Percentiles rank a stretch among this genome's conserved stretches.
These are phyloP conservation scores for Crypturellus undulatus DNA, from an alignment of 2,113 vertebrate genomes.

Conservation along the genomic window DNA sequence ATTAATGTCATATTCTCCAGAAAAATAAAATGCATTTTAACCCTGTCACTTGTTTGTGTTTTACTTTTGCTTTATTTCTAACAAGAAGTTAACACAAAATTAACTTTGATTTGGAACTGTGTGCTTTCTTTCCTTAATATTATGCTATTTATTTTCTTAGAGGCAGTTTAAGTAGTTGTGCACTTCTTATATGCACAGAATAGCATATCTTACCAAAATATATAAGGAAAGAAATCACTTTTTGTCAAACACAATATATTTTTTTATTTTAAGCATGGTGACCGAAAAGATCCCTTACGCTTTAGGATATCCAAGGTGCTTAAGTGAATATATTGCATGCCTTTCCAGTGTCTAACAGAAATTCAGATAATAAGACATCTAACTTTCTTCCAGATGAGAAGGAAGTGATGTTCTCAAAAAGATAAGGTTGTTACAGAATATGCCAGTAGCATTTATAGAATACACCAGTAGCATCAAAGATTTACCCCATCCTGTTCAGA, in stretches of 20 bases:
- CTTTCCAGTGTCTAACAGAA: background rate
- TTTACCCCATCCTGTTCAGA: background rate
- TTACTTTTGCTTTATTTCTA: background rate
- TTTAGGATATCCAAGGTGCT: background rate
- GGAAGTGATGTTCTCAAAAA: background rate
- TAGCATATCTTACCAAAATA: background rate
- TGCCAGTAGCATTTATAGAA: background rate
- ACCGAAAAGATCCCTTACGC: background rate
- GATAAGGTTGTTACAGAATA: background rate
- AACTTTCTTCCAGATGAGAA: background rate
- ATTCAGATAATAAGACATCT: background rate
- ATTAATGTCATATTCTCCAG: background rate
- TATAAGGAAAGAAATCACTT: rapidly evolving
- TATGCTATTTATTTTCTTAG: background rate
- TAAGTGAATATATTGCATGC: background rate
- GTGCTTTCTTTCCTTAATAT: background rate
- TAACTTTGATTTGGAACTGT: background rate
- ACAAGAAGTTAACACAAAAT: background rate
- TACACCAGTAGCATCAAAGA: background rate
- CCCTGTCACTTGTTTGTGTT: background rate
- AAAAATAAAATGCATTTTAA: background rate
- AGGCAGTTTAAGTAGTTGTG: background rate
- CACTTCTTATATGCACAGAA: background rate
- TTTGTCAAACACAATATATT: background rate
- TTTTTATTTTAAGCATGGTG: background rate